phyloP scores from a whole-genome alignment of 2,113 vertebrate genomes.

The Hypanus sabinus region DNA sequence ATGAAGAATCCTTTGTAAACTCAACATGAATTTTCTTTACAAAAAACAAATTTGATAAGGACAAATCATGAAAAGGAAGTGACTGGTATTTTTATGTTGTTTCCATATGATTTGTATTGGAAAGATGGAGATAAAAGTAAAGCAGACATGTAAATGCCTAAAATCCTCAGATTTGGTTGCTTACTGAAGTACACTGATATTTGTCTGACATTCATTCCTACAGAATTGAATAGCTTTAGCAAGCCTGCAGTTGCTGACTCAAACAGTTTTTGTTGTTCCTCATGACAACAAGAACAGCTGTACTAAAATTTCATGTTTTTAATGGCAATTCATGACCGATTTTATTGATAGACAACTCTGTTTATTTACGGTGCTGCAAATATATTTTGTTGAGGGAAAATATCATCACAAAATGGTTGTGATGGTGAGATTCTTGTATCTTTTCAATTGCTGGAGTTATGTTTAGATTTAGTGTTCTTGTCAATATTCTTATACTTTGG shows the following conservation, averaged over 20 bases:
- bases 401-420: no score
- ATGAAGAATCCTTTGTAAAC: not conserved
- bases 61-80: not conserved
- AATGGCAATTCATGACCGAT: no score
- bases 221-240: not conserved
- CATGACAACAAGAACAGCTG: conserved; percentile 2
- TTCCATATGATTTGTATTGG: not conserved
- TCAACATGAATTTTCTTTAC: not conserved
- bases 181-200: not conserved
- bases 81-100: not conserved
- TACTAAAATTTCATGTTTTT: not conserved
- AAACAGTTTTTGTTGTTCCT: not conserved
- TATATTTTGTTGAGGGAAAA: not conserved
- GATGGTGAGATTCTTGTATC: not conserved
- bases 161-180: not conserved
- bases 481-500: not conserved
- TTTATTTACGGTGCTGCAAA: conserved; percentile 9
- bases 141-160: no score
- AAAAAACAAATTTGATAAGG: not conserved
- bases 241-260: not conserved
- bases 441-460: not conserved
- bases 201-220: not conserved
- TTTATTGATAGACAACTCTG: conserved; percentile 1
- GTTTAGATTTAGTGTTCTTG: not conserved
- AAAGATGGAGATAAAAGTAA: not conserved